Percentiles rank a stretch among this genome's conserved stretches.
phyloP scores from a whole-genome alignment of 2,113 vertebrate species.

The Centropus unirufus region DNA sequence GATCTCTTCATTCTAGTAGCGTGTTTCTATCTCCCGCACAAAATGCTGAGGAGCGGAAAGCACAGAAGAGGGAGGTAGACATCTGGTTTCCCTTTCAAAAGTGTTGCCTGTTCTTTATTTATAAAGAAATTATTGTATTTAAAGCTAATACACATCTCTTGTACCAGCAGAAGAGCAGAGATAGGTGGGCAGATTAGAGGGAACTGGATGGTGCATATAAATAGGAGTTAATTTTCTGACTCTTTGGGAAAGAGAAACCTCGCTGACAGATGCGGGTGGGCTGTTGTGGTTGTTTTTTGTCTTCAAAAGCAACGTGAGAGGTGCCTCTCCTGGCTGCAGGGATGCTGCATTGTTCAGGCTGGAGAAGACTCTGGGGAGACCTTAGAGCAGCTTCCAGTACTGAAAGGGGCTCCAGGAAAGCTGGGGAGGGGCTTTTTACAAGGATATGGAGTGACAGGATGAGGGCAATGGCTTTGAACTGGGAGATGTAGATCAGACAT shows the following conservation, averaged over 20 bases:
- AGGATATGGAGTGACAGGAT: too few species aligned
- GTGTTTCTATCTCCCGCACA: background rate
- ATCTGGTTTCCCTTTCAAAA: conserved; percentile 68
- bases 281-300: background rate
- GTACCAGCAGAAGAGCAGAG: conserved; percentile 44
- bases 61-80: conserved; percentile 47
- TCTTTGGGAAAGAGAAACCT: conserved; percentile 33
- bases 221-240: conserved; percentile 63
- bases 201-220: conserved; percentile 60
- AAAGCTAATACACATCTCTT: conserved; percentile 59
- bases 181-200: conserved; percentile 57
- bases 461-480: too few species aligned
- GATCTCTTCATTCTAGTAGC: conserved; percentile 10
- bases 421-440: too few species aligned
- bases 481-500: too few species aligned
- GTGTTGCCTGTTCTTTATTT: conserved; percentile 67
- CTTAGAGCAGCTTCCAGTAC: too few species aligned
- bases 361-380: too few species aligned
- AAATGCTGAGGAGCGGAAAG: conserved; percentile 35
- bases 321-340: background rate
- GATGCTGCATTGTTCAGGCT: background rate
- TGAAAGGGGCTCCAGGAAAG: too few species aligned
- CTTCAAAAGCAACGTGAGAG: background rate
- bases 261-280: background rate
- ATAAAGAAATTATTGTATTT: conserved; percentile 68